These are phyloP conservation scores for Metalampra italica DNA, from an alignment of 2,888 invertebrate species.

Conservation along the genomic window DNA sequence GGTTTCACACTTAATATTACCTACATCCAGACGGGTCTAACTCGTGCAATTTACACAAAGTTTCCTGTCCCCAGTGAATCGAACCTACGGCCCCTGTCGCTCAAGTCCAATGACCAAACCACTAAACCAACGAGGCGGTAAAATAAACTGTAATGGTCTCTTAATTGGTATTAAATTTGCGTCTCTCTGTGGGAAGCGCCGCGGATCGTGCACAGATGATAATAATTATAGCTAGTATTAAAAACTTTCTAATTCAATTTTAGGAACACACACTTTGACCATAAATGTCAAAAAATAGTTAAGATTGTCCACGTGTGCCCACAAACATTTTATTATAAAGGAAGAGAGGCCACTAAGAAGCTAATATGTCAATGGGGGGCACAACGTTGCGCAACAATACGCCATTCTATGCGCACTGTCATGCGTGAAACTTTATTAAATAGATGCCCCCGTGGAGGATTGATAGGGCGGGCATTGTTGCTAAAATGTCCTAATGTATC, in stretches of 20 bases:
- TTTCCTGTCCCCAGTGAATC: too few species aligned
- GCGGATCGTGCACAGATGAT: conserved; percentile 51
- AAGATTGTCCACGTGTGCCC: conserved; percentile 33
- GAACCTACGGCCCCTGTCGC: too few species aligned
- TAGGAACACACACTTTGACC: conserved; percentile 23
- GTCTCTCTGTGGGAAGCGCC: conserved; percentile 49
- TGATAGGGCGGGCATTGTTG: conserved; percentile 44
- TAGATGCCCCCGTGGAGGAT: conserved; percentile 58
- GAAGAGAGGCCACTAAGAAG: conserved; percentile 49
- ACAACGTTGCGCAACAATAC: conserved; percentile 61
- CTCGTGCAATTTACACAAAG: too few species aligned
- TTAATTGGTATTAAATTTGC: conserved; percentile 63
- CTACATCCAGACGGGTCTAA: too few species aligned
- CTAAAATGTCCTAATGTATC: conserved; percentile 22
- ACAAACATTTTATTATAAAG: conserved; percentile 39
- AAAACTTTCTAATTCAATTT: conserved; percentile 45
- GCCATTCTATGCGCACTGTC: conserved; percentile 46
- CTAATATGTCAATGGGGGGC: conserved; percentile 64
- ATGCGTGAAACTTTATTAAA: conserved; percentile 69
- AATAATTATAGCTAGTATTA: conserved; percentile 29
- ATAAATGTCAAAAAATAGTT: conserved; percentile 12
- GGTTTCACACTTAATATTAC: too few species aligned
- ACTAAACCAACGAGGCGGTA: too few species aligned
- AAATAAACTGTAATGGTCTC: conserved; percentile 26
- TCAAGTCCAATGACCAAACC: not conserved